Evolutionary conservation across 2,113 vertebrate species (phyloP).

Genomic region (Boulengeromyrus knoepffleri): DNA sequence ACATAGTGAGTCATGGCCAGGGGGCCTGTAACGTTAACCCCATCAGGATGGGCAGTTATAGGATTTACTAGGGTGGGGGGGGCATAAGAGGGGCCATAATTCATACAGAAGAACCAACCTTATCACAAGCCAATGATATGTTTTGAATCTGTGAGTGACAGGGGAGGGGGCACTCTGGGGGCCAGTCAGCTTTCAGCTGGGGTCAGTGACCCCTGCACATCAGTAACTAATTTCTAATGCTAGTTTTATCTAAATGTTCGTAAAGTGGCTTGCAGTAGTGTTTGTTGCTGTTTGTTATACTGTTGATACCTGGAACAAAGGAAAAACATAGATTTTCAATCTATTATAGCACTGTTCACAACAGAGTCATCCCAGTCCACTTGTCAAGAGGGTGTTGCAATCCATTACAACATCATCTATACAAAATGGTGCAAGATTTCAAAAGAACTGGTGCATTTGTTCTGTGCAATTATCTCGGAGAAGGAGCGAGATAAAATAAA

Average conservation of each 20-base stretch:
- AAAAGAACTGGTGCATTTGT: not conserved
- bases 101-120: not conserved
- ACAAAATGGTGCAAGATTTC: not conserved
- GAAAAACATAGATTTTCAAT: not conserved
- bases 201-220: not conserved
- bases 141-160: not conserved
- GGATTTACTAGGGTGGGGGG: not conserved
- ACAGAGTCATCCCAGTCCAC: not conserved
- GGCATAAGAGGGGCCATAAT: not conserved
- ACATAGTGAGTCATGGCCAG: conserved; percentile 69
- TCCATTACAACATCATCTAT: not conserved
- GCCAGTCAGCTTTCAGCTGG: too few relatives aligned
- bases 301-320: not conserved
- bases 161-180: not conserved
- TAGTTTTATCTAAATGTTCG: not conserved
- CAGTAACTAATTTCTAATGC: not conserved
- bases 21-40: not conserved
- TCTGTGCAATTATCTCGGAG: not conserved
- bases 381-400: not conserved
- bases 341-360: not conserved
- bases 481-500: not conserved
- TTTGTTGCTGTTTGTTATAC: not conserved
- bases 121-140: not conserved
- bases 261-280: not conserved
- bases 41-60: not conserved